These are phyloP conservation scores for Rhagonycha lutea DNA, from an alignment of 2,888 invertebrate species.

Conservation along the genomic window DNA sequence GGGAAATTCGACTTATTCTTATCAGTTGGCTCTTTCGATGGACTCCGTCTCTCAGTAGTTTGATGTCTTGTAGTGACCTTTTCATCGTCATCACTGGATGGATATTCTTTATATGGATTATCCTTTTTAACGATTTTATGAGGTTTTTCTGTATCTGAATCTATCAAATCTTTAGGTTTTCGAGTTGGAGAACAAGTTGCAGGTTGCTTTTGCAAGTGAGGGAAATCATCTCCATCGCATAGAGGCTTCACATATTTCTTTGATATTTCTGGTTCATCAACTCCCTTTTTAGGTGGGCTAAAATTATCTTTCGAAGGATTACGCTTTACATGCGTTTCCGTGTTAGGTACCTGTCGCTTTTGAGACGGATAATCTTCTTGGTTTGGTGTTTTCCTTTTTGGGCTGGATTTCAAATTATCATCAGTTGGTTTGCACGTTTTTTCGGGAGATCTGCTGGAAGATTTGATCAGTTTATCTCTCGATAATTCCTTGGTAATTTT, in stretches of 20 bases:
- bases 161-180: background rate
- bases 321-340: background rate
- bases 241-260: constrained; percentile 5
- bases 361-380: constrained; percentile 39
- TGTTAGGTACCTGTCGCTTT: constrained; percentile 16
- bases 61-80: background rate
- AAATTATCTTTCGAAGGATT: background rate
- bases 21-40: background rate
- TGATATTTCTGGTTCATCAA: constrained; percentile 1
- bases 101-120: constrained; percentile 26
- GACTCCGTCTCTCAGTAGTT: background rate
- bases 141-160: background rate
- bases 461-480: background rate
- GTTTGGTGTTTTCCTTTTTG: constrained; percentile 22
- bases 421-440: constrained; percentile 6
- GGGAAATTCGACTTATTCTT: background rate
- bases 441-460: constrained; percentile 3
- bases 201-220: background rate
- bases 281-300: background rate
- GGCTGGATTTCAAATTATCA: background rate
- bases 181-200: background rate
- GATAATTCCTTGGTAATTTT: background rate
- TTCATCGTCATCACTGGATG: background rate
- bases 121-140: constrained; percentile 44
- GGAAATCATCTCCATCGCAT: constrained; percentile 11